Evolutionary conservation across 2,888 invertebrate species (phyloP), one percentile per base, ranked within the genome.

Genomic region (Patella caerulea): DNA sequence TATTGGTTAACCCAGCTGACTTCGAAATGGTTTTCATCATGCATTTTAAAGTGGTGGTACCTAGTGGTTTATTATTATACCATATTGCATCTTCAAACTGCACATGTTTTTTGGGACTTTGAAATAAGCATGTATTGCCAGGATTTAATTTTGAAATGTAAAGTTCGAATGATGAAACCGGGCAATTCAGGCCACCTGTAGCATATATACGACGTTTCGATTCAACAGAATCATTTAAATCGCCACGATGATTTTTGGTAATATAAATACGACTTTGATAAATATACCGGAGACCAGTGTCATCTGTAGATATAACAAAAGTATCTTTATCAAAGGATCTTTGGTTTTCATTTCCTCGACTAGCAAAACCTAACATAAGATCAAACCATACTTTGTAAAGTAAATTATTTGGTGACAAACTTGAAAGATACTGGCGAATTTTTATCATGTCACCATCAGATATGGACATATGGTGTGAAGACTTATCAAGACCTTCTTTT

Each of bases 121-220:
- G 29, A 3, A 29, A 29, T 29, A 29, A 29, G 29, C 29, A 29
- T 29, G 2, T 29, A 29, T 29, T 29, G 2, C 3, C 29, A 3
- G 29, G 29, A 29, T 29, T 29, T 29, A 29, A 29, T 29, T 29
- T 29, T 29, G 29, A 29, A 29, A 29, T 29, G 29, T 29, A 29
- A 29, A 29, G 29, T 29, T 29, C 2, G 3, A 29, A 29, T 29
- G 29, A 29, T 3, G 29, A 29, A 29, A 29, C 29, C 3, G 29
- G 29, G 29, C 29, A 29, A 29, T 29, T 29, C 29, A 29, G 29
- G 29, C 3, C 29, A 29, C 29, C 1, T 17, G 74, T 71, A 3
- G 70, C 75, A 75, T 75, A 80, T 74, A 80, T 77, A 55, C 77
- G 52, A 17, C 78, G 72, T 73, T 73, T 73, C 2, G 59, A 69